Evolutionary conservation across 1,140 invertebrate species (phyloP).

Genomic region (Diplogasteroides magnus): DNA sequence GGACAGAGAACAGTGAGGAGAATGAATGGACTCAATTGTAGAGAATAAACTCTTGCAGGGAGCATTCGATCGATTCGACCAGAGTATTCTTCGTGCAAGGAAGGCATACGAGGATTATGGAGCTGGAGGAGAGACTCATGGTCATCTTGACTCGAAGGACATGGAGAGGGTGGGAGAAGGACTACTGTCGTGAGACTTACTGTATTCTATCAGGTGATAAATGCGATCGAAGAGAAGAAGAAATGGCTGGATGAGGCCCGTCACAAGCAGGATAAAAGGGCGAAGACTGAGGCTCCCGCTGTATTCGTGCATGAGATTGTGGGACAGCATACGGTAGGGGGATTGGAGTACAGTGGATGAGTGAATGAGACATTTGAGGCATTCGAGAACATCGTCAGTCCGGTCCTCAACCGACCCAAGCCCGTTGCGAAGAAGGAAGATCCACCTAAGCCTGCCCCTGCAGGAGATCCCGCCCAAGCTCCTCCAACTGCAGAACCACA

Average conservation of each 20-base stretch:
- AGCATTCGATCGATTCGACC: slow-evolving; percentile 21
- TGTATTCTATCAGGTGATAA: slow-evolving; percentile 15
- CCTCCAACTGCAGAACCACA: no score
- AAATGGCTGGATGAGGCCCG: slow-evolving; percentile 24
- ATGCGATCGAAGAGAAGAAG: slow-evolving; percentile 27
- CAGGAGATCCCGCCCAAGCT: slow-evolving; percentile 8
- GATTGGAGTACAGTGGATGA: background rate
- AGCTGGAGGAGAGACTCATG: slow-evolving; percentile 16
- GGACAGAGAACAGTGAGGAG: slow-evolving; percentile 7
- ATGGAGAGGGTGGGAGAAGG: slow-evolving; percentile 29
- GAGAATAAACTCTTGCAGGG: slow-evolving; percentile 3
- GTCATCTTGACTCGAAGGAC: slow-evolving; percentile 25
- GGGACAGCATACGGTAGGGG: slow-evolving; percentile 16
- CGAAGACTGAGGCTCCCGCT: slow-evolving; percentile 19
- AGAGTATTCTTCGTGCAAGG: slow-evolving; percentile 13
- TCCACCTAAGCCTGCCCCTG: slow-evolving; percentile 12
- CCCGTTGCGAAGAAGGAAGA: slow-evolving; percentile 10
- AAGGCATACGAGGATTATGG: slow-evolving; percentile 25
- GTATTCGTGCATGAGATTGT: slow-evolving; percentile 26
- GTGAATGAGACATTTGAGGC: slow-evolving; percentile 5
- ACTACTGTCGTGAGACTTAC: slow-evolving; percentile 2
- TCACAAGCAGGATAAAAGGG: slow-evolving; percentile 22
- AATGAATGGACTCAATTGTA: no score
- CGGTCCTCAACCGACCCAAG: slow-evolving; percentile 26
- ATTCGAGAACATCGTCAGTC: slow-evolving; percentile 24